Percentiles rank a stretch among this genome's conserved stretches.
phyloP scores from a whole-genome alignment of 2,113 vertebrate genomes.

The Desmodus rotundus region DNA sequence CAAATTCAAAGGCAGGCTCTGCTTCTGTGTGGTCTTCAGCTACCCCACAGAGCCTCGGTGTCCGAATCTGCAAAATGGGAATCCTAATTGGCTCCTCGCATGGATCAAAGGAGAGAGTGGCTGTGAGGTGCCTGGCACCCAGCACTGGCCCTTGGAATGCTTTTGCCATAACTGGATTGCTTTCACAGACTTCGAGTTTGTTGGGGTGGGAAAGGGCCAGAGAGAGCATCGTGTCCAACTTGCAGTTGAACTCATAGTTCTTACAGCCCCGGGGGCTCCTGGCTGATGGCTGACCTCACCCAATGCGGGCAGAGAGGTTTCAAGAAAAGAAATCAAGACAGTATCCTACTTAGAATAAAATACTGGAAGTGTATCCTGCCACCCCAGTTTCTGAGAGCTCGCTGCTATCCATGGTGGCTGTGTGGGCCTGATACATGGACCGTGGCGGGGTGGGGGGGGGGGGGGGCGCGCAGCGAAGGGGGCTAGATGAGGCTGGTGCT shows the following conservation, averaged over 20 bases:
- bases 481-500: neutral
- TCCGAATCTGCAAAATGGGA: neutral
- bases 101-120: neutral
- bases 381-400: neutral
- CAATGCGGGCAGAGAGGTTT: neutral
- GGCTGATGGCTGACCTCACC: conserved; percentile 46
- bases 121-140: neutral
- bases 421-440: neutral
- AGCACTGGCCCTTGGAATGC: neutral
- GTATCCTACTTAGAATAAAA: neutral
- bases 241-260: neutral
- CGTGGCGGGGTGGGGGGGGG: neutral
- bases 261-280: neutral
- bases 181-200: neutral
- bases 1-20: neutral
- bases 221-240: neutral
- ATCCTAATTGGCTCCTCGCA: accelerated
- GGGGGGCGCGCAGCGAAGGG: neutral
- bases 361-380: neutral
- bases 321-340: conserved; percentile 12
- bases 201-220: neutral
- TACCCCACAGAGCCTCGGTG: neutral
- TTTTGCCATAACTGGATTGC: neutral
- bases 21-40: neutral
- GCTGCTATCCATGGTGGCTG: neutral